Percentiles rank a stretch among this genome's conserved stretches.
Evolutionary conservation across 2,113 vertebrate genomes (phyloP).

Genomic region (Lasiurus borealis): DNA sequence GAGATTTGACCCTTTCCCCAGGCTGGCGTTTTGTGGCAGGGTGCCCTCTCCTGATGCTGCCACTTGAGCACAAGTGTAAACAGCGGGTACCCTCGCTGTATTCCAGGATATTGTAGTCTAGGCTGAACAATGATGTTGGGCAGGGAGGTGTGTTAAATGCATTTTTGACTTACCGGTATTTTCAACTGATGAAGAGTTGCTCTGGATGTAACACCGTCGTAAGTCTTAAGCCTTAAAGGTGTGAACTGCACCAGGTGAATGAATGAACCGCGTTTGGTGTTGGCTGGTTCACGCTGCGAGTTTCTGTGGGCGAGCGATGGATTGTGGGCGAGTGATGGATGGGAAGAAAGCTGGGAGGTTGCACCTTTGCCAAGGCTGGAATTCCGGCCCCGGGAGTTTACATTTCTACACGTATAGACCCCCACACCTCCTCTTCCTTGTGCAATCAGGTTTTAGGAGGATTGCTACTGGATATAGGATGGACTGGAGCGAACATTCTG

Average conservation of each 20-base stretch:
- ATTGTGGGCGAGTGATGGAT: too few relatives aligned
- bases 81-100: too few relatives aligned
- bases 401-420: too few relatives aligned
- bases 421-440: too few relatives aligned
- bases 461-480: neutral
- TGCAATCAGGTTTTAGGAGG: too few relatives aligned
- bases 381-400: too few relatives aligned
- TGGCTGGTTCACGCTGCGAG: too few relatives aligned
- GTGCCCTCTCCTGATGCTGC: neutral
- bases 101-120: neutral
- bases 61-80: neutral
- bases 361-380: too few relatives aligned
- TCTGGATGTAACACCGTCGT: neutral
- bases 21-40: neutral
- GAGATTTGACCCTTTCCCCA: neutral
- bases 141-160: too few relatives aligned
- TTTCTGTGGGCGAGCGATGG: too few relatives aligned
- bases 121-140: neutral
- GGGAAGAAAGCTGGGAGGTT: too few relatives aligned
- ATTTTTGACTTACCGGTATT: neutral
- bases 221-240: neutral
- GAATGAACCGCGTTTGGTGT: neutral
- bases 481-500: neutral
- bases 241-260: neutral
- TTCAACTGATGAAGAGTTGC: neutral